Conservation (phyloP, 2,113 vertebrate species). For the Bostrychus sinensis region DNA sequence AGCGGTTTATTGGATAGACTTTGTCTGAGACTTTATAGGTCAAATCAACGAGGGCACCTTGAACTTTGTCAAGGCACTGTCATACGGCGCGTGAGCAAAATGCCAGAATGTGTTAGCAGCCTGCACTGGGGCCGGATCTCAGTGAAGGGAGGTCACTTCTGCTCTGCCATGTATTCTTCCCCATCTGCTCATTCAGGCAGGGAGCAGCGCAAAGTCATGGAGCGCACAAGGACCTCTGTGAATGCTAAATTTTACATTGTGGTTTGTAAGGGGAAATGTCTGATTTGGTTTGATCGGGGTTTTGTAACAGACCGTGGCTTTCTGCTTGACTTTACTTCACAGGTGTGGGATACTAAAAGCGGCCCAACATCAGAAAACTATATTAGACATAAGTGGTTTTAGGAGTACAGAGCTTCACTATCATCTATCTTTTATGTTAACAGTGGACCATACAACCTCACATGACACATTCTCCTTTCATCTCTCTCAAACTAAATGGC, state of each 20-base stretch:
- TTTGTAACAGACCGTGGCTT: constrained; percentile 18
- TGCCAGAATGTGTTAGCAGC: constrained; percentile 51
- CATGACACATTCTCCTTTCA: constrained; percentile 38
- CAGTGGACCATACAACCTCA: constrained; percentile 34
- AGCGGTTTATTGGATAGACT: constrained; percentile 24
- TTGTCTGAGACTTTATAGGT: constrained; percentile 11
- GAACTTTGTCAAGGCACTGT: constrained; percentile 38
- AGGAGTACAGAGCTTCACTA: neutral
- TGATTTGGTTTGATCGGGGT: constrained; percentile 32
- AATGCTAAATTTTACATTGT: constrained; percentile 58
- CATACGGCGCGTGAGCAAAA: constrained; percentile 37
- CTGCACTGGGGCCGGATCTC: constrained; percentile 6
- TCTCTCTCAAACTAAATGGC: constrained; percentile 42
- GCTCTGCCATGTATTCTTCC: constrained; percentile 18
- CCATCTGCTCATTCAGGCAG: constrained; percentile 57
- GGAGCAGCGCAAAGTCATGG: constrained; percentile 44
- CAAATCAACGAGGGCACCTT: constrained; percentile 58
- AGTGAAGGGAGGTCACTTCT: constrained; percentile 42
- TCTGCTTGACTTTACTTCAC: constrained; percentile 12
- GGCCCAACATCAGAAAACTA: constrained; percentile 19
- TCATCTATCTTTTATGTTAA: constrained; percentile 54
- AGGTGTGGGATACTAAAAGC: constrained; percentile 35
- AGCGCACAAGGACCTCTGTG: constrained; percentile 24
- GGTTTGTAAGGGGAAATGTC: constrained; percentile 24
- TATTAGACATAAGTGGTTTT: constrained; percentile 39